phyloP scores from a whole-genome alignment of 1,140 invertebrate species.

The Intoshia linei region DNA sequence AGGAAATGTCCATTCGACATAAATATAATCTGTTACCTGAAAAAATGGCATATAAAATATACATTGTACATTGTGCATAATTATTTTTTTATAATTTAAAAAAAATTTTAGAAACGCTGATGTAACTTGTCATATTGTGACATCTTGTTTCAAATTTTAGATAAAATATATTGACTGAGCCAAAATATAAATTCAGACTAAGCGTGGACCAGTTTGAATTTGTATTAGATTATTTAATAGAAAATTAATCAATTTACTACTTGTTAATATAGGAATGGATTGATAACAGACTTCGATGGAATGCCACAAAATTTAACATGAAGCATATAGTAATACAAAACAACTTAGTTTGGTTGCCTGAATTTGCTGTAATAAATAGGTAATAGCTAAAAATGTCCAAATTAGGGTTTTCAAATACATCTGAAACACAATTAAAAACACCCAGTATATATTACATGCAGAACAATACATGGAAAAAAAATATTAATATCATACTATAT shows the following conservation, averaged over 20 bases:
- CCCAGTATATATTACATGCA: too few relatives aligned
- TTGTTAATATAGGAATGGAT: conserved; percentile 5
- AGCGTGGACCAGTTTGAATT: not conserved
- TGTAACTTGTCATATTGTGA: not conserved
- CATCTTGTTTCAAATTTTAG: not conserved
- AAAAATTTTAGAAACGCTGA: not conserved
- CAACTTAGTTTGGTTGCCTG: conserved; percentile 5
- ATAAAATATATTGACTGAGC: too few relatives aligned
- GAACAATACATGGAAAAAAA: too few relatives aligned
- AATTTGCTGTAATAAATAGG: conserved; percentile 8
- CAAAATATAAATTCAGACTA: too few relatives aligned
- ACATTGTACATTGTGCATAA: too few relatives aligned
- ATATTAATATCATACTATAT: too few relatives aligned
- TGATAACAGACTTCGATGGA: conserved; percentile 6
- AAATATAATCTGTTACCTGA: too few relatives aligned
- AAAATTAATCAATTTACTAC: not conserved
- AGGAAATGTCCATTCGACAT: too few relatives aligned
- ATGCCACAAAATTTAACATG: conserved; percentile 4
- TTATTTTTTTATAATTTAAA: not conserved
- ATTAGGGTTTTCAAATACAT: too few relatives aligned
- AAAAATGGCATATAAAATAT: too few relatives aligned
- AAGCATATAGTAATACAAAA: conserved; percentile 5
- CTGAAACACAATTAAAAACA: too few relatives aligned
- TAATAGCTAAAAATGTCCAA: not conserved
- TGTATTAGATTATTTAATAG: not conserved